phyloP scores from a whole-genome alignment of 2,888 invertebrate species.

The Drosophila multiciliata region DNA sequence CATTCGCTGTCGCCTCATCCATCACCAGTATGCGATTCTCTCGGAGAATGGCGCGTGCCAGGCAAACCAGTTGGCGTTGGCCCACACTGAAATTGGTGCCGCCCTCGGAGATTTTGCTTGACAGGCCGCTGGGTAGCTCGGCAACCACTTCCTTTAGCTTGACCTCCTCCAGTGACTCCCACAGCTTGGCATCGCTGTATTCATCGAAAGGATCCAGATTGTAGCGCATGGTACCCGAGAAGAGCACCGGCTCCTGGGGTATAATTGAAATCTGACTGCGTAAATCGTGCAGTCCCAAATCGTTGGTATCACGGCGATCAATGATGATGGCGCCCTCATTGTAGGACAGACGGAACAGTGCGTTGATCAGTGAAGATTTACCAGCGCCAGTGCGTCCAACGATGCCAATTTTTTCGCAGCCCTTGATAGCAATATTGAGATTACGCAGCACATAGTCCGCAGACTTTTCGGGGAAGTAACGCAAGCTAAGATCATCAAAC shows the following conservation, averaged over 20 bases:
- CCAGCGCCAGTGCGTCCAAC: slow-evolving; percentile 92
- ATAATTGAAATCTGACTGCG: slow-evolving; percentile 93
- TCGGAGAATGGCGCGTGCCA: slow-evolving; percentile 94
- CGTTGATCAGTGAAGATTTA: slow-evolving; percentile 89
- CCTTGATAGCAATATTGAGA: slow-evolving; percentile 88
- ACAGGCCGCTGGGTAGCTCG: slow-evolving; percentile 88
- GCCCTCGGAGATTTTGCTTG: slow-evolving; percentile 91
- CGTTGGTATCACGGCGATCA: slow-evolving; percentile 90
- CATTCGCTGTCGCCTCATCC: slow-evolving; percentile 97
- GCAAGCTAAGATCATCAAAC: slow-evolving; percentile 89
- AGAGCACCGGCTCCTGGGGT: slow-evolving; percentile 93
- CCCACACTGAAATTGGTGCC: slow-evolving; percentile 94
- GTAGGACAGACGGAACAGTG: slow-evolving; percentile 92
- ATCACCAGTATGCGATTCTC: slow-evolving; percentile 93
- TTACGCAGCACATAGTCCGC: slow-evolving; percentile 91
- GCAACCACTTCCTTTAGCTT: slow-evolving; percentile 89
- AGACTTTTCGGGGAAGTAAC: slow-evolving; percentile 88
- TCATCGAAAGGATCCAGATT: slow-evolving; percentile 96
- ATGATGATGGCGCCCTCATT: slow-evolving; percentile 92
- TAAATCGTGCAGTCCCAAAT: slow-evolving; percentile 90
- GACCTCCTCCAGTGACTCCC: slow-evolving; percentile 92
- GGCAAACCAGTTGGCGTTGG: slow-evolving; percentile 94
- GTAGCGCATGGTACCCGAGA: slow-evolving; percentile 94
- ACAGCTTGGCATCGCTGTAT: slow-evolving; percentile 91
- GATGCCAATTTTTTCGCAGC: slow-evolving; percentile 89